Base-by-base conservation (phyloP, 2,797 vertebrate genomes). In the Tenualosa thibaudeaui region DNA sequence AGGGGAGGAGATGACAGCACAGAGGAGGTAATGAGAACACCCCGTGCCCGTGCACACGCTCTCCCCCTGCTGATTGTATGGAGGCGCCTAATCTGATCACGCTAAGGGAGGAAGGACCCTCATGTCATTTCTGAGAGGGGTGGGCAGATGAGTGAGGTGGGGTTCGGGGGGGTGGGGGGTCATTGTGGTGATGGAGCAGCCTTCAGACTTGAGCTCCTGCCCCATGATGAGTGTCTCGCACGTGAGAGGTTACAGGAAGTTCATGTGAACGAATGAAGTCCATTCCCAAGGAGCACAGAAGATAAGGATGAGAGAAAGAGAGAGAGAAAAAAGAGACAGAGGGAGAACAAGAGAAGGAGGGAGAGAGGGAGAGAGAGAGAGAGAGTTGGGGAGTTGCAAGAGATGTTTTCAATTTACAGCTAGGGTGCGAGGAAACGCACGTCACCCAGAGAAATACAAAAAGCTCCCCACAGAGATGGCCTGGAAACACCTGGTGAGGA, bases 191-290 rank as follows among this genome's bases (percentile, higher is more conserved):
- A 93, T 90, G 90, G 88, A 87, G 89, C 93, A 89, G 92, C 91
- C 87, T 93, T 87, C 89, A 89, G 87, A 83, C 62, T 37, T 88
- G 87, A 87, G 89, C 85, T 88, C 82, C 81, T 92, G 43, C 93
- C 91, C 93, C 94, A 95, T 95, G 95, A 96, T 96, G 94, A 95
- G 94, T 96, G 94, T 94, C 95, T 94, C 89, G 87, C 91, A 90
- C 90, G 88, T 92, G 88, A 92, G 91, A 91, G 95, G 95, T 96
- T 95, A 96, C 91, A 92, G 92, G 94, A 95, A 96, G 95, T 96
- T 96, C 95, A 95, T 92, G 91, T 92, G 94, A 95, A 96, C 95
- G 95, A 95, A 96, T 95, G 94, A 95, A 93, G 94, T 92, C 94
- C 93, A 96, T 96, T 96, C 95, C 96, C 96, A 95, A 96, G 96